These are phyloP conservation scores for Guaruba guarouba DNA, from an alignment of 2,113 vertebrate genomes.

Conservation along the genomic window DNA sequence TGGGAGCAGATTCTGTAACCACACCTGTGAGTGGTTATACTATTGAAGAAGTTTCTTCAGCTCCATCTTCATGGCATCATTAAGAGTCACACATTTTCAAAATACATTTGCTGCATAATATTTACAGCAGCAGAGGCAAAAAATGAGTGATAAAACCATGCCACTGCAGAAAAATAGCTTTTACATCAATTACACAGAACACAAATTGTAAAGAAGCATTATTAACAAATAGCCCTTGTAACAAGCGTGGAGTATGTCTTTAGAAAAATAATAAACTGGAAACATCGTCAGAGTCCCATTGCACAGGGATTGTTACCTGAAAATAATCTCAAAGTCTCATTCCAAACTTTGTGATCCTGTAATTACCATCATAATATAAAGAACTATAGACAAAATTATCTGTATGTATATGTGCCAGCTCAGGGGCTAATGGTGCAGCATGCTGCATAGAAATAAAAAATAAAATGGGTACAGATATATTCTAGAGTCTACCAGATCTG, in stretches of 20 bases:
- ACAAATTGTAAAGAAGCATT: neutral
- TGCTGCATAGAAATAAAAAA: neutral
- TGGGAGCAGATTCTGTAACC: constrained; percentile 39
- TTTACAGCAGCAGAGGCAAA: neutral
- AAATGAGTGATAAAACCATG: neutral
- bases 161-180: neutral
- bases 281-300: neutral
- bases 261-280: neutral
- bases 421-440: neutral
- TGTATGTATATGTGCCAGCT: neutral
- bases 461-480: neutral
- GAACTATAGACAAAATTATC: neutral
- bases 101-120: neutral
- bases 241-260: neutral
- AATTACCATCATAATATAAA: neutral
- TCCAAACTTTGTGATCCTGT: neutral
- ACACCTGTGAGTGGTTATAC: constrained; percentile 8
- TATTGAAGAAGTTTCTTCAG: neutral
- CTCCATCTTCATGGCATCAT: neutral
- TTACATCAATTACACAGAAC: neutral
- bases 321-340: neutral
- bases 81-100: neutral
- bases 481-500: neutral
- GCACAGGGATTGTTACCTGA: neutral
- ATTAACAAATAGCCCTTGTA: neutral